Evolutionary conservation across 92 coral and sea anemone species (phyloP).

Genomic region (Diadumene lineata): DNA sequence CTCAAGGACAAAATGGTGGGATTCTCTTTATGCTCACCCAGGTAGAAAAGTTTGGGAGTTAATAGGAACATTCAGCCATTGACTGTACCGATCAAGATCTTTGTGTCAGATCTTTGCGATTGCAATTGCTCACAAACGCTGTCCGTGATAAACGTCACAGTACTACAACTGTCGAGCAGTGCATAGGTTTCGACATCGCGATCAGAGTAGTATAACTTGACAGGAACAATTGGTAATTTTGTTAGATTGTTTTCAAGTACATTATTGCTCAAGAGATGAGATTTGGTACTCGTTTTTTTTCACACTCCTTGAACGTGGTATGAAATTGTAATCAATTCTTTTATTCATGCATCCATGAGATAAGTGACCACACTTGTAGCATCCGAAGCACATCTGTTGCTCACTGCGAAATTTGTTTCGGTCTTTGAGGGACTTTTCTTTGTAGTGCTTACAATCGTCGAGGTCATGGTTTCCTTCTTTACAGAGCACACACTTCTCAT

Average conservation of each 20-base stretch:
- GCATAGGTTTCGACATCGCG: slow-evolving; percentile 31
- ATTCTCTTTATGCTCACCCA: too few relatives aligned
- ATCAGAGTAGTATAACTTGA: slow-evolving; percentile 20
- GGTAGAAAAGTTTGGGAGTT: too few relatives aligned
- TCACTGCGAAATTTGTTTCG: slow-evolving; percentile 19
- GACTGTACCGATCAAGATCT: slow-evolving; percentile 27
- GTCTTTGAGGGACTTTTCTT: slow-evolving; percentile 9
- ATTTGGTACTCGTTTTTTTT: background rate
- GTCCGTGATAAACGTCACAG: slow-evolving; percentile 41
- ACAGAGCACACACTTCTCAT: slow-evolving; percentile 18
- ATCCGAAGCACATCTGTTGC: slow-evolving; percentile 28
- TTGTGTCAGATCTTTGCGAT: slow-evolving; percentile 29
- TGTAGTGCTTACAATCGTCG: slow-evolving; percentile 13
- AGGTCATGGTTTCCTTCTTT: slow-evolving; percentile 7
- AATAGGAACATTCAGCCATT: too few relatives aligned
- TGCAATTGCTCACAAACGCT: slow-evolving; percentile 11
- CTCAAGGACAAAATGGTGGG: too few relatives aligned
- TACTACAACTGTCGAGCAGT: slow-evolving; percentile 49
- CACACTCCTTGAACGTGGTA: background rate
- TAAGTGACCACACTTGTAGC: slow-evolving; percentile 34
- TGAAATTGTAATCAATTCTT: slow-evolving; percentile 37
- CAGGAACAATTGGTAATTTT: slow-evolving; percentile 50
- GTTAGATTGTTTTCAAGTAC: background rate
- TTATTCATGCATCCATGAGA: slow-evolving; percentile 26
- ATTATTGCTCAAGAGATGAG: background rate